Evolutionary conservation across 2,797 vertebrate species (phyloP).

Genomic region (Intellagama lesueurii): DNA sequence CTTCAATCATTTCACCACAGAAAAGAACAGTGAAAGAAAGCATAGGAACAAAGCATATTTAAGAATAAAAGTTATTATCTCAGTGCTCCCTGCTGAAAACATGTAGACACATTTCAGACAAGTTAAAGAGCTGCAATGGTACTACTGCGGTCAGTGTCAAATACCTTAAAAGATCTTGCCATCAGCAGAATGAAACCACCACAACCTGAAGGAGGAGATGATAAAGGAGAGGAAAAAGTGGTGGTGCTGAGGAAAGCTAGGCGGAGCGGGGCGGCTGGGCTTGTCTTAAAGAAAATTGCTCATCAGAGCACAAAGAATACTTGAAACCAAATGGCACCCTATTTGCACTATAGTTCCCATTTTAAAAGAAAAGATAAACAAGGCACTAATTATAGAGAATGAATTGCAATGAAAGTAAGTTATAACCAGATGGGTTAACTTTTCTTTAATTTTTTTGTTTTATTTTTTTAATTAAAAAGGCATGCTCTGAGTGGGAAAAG

Average conservation of each 20-base stretch:
- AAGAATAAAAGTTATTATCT: slow-evolving; percentile 47
- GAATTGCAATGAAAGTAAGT: slow-evolving; percentile 71
- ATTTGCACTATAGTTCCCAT: slow-evolving; percentile 83
- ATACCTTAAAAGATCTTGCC: slow-evolving; percentile 50
- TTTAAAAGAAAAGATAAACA: slow-evolving; percentile 73
- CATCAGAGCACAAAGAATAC: slow-evolving; percentile 80
- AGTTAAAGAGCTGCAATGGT: slow-evolving; percentile 8
- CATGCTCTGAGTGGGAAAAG: slow-evolving; percentile 27
- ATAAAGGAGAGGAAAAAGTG: slow-evolving; percentile 28
- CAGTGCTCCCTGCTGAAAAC: slow-evolving; percentile 21
- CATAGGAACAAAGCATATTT: slow-evolving; percentile 15
- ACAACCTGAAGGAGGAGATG: slow-evolving; percentile 23
- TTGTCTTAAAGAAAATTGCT: slow-evolving; percentile 81
- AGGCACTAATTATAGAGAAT: slow-evolving; percentile 78
- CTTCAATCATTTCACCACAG: slow-evolving; percentile 35
- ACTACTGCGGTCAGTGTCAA: slow-evolving; percentile 42
- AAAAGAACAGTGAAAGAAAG: slow-evolving; percentile 48
- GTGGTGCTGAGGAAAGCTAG: slow-evolving; percentile 34
- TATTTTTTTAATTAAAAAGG: background rate
- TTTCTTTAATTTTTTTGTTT: slow-evolving; percentile 45
- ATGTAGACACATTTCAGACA: slow-evolving; percentile 16
- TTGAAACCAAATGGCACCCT: slow-evolving; percentile 80
- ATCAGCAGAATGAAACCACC: slow-evolving; percentile 45
- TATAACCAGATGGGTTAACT: slow-evolving; percentile 76
- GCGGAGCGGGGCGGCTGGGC: slow-evolving; percentile 58